phyloP scores from a whole-genome alignment of 1,140 invertebrate genomes.

The Hylaeus volcanicus region DNA sequence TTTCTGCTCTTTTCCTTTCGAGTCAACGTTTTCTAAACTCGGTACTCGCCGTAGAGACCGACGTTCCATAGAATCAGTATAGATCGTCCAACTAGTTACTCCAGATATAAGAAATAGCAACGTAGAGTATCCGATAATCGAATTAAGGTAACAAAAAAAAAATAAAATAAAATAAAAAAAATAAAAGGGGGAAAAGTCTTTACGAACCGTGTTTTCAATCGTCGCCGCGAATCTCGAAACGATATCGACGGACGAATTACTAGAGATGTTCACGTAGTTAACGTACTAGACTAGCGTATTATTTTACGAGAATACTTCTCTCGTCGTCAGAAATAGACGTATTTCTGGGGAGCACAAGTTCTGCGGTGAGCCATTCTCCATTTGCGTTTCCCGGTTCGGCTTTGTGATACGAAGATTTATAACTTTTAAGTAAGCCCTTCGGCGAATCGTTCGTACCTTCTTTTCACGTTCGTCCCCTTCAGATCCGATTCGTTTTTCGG shows the following conservation, averaged over 20 bases:
- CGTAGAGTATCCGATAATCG: not conserved
- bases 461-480: not conserved
- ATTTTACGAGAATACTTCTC: slow-evolving; percentile 19
- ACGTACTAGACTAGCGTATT: slow-evolving; percentile 40
- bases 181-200: slow-evolving; percentile 1
- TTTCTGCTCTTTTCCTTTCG: too few relatives aligned
- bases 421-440: not conserved
- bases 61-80: slow-evolving; percentile 31
- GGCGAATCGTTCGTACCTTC: not conserved
- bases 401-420: not conserved
- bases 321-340: slow-evolving; percentile 33
- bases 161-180: not conserved
- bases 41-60: slow-evolving; percentile 4
- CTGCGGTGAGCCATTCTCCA: slow-evolving; percentile 17
- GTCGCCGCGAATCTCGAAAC: slow-evolving; percentile 14
- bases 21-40: slow-evolving; percentile 26
- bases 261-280: slow-evolving; percentile 46
- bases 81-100: not conserved
- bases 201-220: not conserved
- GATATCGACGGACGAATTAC: slow-evolving; percentile 23
- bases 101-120: not conserved
- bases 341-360: slow-evolving; percentile 37
- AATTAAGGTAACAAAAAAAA: not conserved
- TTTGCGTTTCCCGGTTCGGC: not conserved
- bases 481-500: too few relatives aligned